Percentiles rank a stretch among this genome's conserved stretches.
Evolutionary conservation across 35 echinoderm and acorn worm species (phyloP).

Genomic region (Ophiothrix spiculata): DNA sequence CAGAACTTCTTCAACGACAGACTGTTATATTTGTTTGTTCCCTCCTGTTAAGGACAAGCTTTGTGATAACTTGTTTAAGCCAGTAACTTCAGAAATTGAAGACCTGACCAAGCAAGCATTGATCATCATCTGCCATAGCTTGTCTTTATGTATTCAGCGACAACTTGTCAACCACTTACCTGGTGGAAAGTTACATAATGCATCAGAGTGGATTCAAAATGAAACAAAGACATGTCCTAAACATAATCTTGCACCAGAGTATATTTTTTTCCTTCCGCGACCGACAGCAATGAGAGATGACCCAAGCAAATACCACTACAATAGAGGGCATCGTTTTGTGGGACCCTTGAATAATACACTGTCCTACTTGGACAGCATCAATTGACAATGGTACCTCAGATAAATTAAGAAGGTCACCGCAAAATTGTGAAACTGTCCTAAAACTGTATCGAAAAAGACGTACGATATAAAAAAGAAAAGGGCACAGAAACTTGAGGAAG

Average conservation of each 20-base stretch:
- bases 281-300: conserved; percentile 22
- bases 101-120: neutral
- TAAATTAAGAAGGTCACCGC: conserved; percentile 20
- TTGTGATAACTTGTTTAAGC: conserved; percentile 36
- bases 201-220: neutral
- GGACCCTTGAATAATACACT: conserved; percentile 24
- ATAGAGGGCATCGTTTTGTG: conserved; percentile 44
- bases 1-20: neutral
- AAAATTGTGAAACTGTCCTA: no score
- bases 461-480: conserved; percentile 18
- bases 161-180: conserved; percentile 32
- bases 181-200: conserved; percentile 37
- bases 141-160: neutral
- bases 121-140: neutral
- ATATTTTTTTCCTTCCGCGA: conserved; percentile 32
- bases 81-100: conserved; percentile 6
- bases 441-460: conserved; percentile 17
- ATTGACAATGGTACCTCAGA: neutral
- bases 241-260: conserved; percentile 45
- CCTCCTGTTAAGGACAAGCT: conserved; percentile 8
- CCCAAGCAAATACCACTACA: conserved; percentile 54
- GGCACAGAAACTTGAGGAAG: no score
- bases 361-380: conserved; percentile 5
- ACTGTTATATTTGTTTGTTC: conserved; percentile 4
- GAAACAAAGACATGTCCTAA: conserved; percentile 31